Evolutionary conservation across 2,888 invertebrate species (phyloP).

Genomic region (Nymphalis polychloros): DNA sequence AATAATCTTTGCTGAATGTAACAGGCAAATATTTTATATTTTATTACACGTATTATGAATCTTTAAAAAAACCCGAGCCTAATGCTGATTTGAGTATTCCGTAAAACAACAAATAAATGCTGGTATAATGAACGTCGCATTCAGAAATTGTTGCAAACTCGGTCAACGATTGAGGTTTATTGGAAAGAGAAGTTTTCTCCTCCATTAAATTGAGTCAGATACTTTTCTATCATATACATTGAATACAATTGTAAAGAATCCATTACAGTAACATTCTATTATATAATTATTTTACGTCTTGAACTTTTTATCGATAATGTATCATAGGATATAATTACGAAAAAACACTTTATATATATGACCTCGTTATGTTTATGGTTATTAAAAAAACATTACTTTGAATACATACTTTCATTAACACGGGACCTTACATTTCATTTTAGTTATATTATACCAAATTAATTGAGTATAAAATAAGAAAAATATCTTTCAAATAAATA

Average conservation of each 20-base stretch:
- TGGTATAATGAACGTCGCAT: conserved; percentile 8
- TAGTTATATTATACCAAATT: too few relatives aligned
- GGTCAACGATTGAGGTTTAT: conserved; percentile 4
- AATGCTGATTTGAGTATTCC: conserved; percentile 12
- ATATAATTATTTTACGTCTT: too few relatives aligned
- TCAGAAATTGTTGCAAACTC: conserved; percentile 12
- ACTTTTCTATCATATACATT: conserved; percentile 1
- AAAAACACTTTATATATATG: too few relatives aligned
- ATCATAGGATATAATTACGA: too few relatives aligned
- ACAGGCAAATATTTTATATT: conserved; percentile 29
- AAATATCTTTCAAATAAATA: too few relatives aligned
- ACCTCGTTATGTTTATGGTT: too few relatives aligned
- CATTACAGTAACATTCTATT: neutral
- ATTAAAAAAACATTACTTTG: too few relatives aligned
- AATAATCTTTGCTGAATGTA: conserved; percentile 16
- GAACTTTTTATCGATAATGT: too few relatives aligned
- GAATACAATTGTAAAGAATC: neutral
- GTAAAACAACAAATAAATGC: conserved; percentile 4
- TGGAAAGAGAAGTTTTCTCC: conserved; percentile 2
- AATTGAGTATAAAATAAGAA: too few relatives aligned
- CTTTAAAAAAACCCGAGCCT: conserved; percentile 12
- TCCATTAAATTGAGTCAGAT: conserved; percentile 4
- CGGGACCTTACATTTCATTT: too few relatives aligned
- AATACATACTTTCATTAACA: too few relatives aligned
- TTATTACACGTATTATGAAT: conserved; percentile 15